Percentiles rank a stretch among this genome's conserved stretches.
phyloP scores from a whole-genome alignment of 1,140 invertebrate genomes.

The Aphelenchoides fujianensis region DNA sequence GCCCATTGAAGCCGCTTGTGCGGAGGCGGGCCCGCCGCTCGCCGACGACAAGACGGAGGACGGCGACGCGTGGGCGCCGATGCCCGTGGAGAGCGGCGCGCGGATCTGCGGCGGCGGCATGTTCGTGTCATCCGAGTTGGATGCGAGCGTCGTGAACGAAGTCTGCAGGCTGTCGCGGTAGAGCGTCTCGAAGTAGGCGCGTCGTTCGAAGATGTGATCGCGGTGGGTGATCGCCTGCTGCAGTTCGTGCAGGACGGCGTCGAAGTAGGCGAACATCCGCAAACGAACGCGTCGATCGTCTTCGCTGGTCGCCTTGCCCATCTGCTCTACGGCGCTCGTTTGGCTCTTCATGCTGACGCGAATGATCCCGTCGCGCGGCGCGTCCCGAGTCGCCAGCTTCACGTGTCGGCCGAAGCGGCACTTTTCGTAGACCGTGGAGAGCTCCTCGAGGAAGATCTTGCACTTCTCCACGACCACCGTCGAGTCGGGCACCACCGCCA shows the following conservation, averaged over 20 bases:
- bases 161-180: constrained; percentile 36
- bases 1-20: background rate
- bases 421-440: constrained; percentile 52
- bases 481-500: constrained; percentile 86
- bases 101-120: constrained; percentile 39
- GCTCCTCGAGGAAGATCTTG: constrained; percentile 50
- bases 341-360: constrained; percentile 67
- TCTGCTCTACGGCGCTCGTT: background rate
- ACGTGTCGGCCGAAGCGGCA: constrained; percentile 84
- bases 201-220: constrained; percentile 42
- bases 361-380: constrained; percentile 79
- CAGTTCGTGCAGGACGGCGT: background rate
- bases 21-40: background rate
- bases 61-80: constrained; percentile 21
- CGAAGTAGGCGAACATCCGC: background rate
- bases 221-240: background rate
- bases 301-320: background rate
- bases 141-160: constrained; percentile 37
- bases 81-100: constrained; percentile 1
- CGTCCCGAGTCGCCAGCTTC: constrained; percentile 73
- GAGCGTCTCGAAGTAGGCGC: constrained; percentile 39
- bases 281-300: background rate
- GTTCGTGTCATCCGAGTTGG: constrained; percentile 21
- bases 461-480: constrained; percentile 74
- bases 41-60: constrained; percentile 24